phyloP scores from a whole-genome alignment of 1,140 invertebrate species.

The Oedothorax gibbosus region DNA sequence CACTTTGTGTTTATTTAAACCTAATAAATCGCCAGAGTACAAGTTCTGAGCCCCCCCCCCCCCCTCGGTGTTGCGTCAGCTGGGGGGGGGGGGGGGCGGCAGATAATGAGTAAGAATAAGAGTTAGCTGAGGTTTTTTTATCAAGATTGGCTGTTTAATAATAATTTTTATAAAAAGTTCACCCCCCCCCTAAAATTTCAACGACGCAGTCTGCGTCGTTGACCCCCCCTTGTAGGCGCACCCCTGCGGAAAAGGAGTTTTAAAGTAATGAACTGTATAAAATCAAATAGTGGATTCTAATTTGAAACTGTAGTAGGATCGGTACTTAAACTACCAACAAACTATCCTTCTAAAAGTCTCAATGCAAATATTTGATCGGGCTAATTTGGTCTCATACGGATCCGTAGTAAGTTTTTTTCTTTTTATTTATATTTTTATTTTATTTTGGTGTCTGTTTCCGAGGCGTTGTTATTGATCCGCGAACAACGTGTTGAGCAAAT shows the following conservation, averaged over 20 bases:
- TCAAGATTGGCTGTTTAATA: too few species aligned
- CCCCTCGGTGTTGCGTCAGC: too few species aligned
- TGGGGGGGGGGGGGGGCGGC: too few species aligned
- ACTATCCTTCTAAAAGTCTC: background rate
- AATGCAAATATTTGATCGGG: slow-evolving; percentile 29
- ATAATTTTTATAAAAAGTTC: background rate
- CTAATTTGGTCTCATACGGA: slow-evolving; percentile 5
- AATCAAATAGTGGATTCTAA: slow-evolving; percentile 5
- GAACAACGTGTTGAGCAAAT: slow-evolving; percentile 29
- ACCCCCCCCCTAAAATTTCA: too few species aligned
- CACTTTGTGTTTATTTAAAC: too few species aligned
- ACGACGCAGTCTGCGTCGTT: background rate
- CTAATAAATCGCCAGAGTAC: too few species aligned
- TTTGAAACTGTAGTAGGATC: background rate
- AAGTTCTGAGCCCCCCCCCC: too few species aligned
- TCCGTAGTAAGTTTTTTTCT: background rate
- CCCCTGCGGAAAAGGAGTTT: background rate
- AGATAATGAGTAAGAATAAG: too few species aligned
- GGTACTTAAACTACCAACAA: too few species aligned
- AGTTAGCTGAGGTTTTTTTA: too few species aligned
- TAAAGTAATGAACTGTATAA: background rate
- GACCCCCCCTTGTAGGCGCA: background rate
- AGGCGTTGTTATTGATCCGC: slow-evolving; percentile 1
- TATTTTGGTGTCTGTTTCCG: too few species aligned
- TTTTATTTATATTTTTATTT: background rate